Conservation (phyloP, 2,888 invertebrate genomes). For the Andrena minutula region DNA sequence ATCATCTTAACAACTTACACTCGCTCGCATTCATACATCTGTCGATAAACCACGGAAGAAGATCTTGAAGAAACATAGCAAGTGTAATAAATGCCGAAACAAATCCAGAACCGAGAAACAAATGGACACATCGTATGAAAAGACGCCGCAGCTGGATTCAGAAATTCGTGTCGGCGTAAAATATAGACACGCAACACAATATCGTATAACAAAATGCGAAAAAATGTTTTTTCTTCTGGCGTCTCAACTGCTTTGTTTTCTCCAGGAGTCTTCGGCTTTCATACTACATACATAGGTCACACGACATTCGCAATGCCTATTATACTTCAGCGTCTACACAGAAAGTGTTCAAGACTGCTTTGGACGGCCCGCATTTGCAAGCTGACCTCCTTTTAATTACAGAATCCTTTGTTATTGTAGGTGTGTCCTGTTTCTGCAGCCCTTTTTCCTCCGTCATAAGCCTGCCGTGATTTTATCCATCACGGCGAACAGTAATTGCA, state of each 20-base stretch:
- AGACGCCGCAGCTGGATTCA: constrained; percentile 34
- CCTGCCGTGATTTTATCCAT: constrained; percentile 29
- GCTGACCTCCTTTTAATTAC: constrained; percentile 60
- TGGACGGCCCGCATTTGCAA: background rate
- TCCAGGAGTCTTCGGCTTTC: background rate
- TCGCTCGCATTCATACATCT: too few species aligned
- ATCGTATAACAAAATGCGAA: constrained; percentile 32
- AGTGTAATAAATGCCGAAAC: background rate
- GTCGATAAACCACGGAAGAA: background rate
- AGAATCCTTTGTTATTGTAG: constrained; percentile 44
- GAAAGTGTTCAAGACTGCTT: background rate
- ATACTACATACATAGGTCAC: background rate
- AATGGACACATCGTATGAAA: constrained; percentile 6
- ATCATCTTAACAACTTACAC: too few species aligned
- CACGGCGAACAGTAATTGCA: constrained; percentile 13
- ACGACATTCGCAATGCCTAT: background rate
- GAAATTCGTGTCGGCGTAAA: constrained; percentile 74
- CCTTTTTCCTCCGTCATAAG: background rate
- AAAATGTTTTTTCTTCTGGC: constrained; percentile 23
- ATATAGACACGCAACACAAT: constrained; percentile 69
- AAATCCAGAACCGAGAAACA: background rate
- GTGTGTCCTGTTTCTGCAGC: constrained; percentile 11
- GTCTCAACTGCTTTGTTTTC: background rate
- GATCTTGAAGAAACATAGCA: background rate
- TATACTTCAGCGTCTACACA: background rate